Base-by-base conservation (phyloP, 2,113 vertebrate genomes). In the Aldabrachelys gigantea region DNA sequence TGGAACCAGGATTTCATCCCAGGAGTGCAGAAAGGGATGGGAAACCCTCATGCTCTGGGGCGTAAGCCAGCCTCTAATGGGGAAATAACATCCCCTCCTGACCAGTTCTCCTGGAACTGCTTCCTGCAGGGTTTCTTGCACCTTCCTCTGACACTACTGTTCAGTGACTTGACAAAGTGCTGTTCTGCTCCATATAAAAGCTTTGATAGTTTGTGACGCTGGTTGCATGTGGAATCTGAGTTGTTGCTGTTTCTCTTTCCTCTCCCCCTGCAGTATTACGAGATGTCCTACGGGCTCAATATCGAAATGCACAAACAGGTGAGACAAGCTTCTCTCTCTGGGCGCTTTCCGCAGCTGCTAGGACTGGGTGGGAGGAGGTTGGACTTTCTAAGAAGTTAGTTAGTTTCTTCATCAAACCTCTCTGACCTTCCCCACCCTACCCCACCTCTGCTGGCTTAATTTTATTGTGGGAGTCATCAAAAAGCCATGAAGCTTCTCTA, bases 231-330 rank as follows among this genome's bases (percentile, higher is more conserved):
- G 75, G 41, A 47, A 10, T 76, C 72, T 47, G 75, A 76, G 24
- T 21, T 29, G 38, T 53, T 10, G 47, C 59, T 31, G 22, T 81
- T 91, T 90, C 53, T 94, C 80, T 93, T 59, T 52, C 84, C 80
- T 75, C 88, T 31, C 4, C 2, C 84, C 25, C 41, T 84, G 0
- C 96, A 99, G 99, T 99, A 99, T 96, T 99, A 99, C 22, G 99
- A 99, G 98, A 99, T 99, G 99, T 99, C 99, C 88, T 99, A 99
- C 0, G 99, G 99, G 82, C 98, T 99, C 94, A 99, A 99, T 85
- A 99, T 99, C 69, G 99, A 99, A 98, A 99, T 99, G 99, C 99
- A 99, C 98, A 99, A 99, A 97, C 99, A 99, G 99, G 99, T 99
- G 97, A 83, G 97, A 24, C 41, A 11, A 8, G 35, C 56, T 53